These are phyloP conservation scores for Paramormyrops kingsleyae DNA, from an alignment of 2,113 vertebrate species.

Conservation along the genomic window DNA sequence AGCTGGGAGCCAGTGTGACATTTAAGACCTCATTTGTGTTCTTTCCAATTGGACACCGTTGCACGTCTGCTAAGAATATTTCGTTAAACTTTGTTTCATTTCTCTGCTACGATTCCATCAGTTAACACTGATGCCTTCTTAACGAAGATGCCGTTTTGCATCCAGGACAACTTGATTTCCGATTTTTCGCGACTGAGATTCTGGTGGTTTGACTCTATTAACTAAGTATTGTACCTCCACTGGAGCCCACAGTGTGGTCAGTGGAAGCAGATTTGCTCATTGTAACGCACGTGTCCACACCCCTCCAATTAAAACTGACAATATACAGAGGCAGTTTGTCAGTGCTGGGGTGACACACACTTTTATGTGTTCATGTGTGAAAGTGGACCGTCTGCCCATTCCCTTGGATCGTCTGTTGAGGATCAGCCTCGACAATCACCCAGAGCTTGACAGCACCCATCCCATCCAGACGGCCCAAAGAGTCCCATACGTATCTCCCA, in stretches of 20 bases:
- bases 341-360: neutral
- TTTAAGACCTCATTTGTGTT: neutral
- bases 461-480: neutral
- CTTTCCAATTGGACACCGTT: neutral
- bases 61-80: neutral
- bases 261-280: neutral
- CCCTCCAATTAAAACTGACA: slow-evolving; percentile 6
- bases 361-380: neutral
- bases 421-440: neutral
- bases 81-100: slow-evolving; percentile 6
- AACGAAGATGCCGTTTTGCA: slow-evolving; percentile 4
- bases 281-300: neutral
- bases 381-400: neutral
- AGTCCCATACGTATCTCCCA: neutral
- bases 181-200: neutral
- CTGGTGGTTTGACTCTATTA: neutral
- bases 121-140: slow-evolving; percentile 34
- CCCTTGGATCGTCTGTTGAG: slow-evolving; percentile 9
- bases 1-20: neutral
- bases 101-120: slow-evolving; percentile 10
- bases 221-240: neutral
- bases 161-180: neutral
- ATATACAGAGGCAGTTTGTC: neutral
- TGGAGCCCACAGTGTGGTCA: neutral
- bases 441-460: neutral